phyloP scores from a whole-genome alignment of 2,888 invertebrate species.

The Graphium colonna region DNA sequence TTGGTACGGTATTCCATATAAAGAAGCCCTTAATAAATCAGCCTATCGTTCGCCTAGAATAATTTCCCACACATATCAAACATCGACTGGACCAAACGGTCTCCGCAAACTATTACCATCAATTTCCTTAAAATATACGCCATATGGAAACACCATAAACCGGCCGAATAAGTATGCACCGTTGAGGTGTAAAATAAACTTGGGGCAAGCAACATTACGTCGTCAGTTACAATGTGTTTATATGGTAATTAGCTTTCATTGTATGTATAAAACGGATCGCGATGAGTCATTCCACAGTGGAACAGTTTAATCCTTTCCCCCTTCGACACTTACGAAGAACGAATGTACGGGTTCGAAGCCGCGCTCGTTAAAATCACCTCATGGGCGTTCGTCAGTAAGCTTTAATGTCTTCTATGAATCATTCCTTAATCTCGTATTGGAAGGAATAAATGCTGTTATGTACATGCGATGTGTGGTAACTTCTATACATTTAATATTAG shows the following conservation, averaged over 20 bases:
- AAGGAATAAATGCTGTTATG: not conserved
- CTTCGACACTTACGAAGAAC: not conserved
- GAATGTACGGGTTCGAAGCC: slow-evolving; percentile 9
- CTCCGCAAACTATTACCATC: not conserved
- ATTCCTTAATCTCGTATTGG: slow-evolving; percentile 1
- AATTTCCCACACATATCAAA: no score
- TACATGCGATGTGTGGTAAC: not conserved
- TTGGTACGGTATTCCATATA: no score
- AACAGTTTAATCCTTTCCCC: slow-evolving; percentile 18
- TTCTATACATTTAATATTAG: not conserved
- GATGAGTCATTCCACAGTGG: slow-evolving; percentile 18
- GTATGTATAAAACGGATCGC: slow-evolving; percentile 16
- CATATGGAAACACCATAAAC: slow-evolving; percentile 10
- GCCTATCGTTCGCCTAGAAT: no score
- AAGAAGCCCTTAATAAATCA: no score
- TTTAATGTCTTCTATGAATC: slow-evolving; percentile 22
- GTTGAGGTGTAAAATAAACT: slow-evolving; percentile 16
- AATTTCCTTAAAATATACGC: slow-evolving; percentile 1
- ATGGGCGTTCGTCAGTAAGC: slow-evolving; percentile 11
- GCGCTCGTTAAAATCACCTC: slow-evolving; percentile 18
- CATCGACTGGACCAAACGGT: not conserved
- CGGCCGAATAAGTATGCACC: slow-evolving; percentile 7
- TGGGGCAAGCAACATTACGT: not conserved
- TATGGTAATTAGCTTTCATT: slow-evolving; percentile 19
- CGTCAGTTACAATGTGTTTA: slow-evolving; percentile 19